Percentiles rank a stretch among this genome's conserved stretches.
These are phyloP conservation scores for Corvus moneduloides DNA, from an alignment of 2,113 vertebrate genomes.

Conservation along the genomic window DNA sequence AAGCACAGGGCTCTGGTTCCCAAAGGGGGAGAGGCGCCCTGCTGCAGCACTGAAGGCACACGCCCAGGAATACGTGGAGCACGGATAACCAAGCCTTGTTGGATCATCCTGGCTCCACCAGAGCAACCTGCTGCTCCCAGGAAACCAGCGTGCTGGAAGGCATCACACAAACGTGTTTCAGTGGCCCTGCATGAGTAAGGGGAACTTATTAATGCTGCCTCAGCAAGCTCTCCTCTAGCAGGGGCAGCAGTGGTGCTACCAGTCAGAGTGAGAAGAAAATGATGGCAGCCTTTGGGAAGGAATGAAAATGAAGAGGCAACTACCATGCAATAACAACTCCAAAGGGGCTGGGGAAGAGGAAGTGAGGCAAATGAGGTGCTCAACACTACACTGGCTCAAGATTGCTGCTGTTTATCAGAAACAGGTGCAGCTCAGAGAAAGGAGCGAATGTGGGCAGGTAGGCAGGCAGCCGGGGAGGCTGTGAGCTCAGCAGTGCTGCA, in stretches of 20 bases:
- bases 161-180: neutral
- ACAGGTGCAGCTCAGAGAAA: neutral
- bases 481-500: neutral
- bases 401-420: neutral
- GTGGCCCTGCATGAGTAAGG: neutral
- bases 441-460: neutral
- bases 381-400: neutral
- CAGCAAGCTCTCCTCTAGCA: neutral
- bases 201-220: neutral
- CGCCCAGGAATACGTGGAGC: neutral
- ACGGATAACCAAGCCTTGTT: neutral
- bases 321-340: neutral
- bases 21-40: neutral
- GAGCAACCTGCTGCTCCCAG: neutral
- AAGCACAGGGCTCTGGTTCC: no score
- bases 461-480: neutral
- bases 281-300: neutral
- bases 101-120: neutral
- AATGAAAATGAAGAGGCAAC: neutral
- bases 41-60: neutral
- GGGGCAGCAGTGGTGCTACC: neutral
- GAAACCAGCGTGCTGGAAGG: neutral
- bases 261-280: neutral
- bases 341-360: neutral
- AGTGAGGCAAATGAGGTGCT: neutral